Percentiles rank a stretch among this genome's conserved stretches.
These are phyloP conservation scores for Prionace glauca DNA, from an alignment of 2,797 vertebrate species.

Conservation along the genomic window DNA sequence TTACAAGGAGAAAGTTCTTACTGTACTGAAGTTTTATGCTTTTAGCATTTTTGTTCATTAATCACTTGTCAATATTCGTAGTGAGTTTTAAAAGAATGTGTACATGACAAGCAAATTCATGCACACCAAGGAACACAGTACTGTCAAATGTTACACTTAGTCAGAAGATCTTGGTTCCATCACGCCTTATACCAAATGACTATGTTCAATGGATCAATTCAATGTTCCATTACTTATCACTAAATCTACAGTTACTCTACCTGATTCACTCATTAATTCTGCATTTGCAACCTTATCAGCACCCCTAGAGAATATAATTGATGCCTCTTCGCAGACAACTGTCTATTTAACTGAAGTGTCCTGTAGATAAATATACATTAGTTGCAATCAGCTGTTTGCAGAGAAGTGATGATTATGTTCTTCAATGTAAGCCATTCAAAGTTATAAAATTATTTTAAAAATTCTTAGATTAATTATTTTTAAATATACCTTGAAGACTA, in stretches of 20 bases:
- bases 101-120: not conserved
- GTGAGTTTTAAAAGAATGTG: not conserved
- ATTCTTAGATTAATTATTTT: not conserved
- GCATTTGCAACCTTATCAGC: not conserved
- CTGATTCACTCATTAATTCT: constrained; percentile 13
- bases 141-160: not conserved
- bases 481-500: not conserved
- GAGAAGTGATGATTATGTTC: not conserved
- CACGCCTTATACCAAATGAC: not conserved
- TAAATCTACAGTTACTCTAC: not conserved
- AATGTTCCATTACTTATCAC: not conserved
- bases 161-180: too few relatives aligned
- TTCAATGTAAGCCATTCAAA: not conserved
- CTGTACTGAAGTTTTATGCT: not conserved
- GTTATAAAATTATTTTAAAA: not conserved
- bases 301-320: not conserved
- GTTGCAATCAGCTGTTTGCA: not conserved
- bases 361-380: not conserved
- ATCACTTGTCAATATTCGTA: too few relatives aligned
- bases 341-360: constrained; percentile 16
- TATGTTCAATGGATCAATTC: not conserved
- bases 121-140: not conserved
- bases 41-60: not conserved
- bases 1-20: not conserved
- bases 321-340: constrained; percentile 14